phyloP scores from a whole-genome alignment of 2,113 vertebrate species.

The Pungitius pungitius region DNA sequence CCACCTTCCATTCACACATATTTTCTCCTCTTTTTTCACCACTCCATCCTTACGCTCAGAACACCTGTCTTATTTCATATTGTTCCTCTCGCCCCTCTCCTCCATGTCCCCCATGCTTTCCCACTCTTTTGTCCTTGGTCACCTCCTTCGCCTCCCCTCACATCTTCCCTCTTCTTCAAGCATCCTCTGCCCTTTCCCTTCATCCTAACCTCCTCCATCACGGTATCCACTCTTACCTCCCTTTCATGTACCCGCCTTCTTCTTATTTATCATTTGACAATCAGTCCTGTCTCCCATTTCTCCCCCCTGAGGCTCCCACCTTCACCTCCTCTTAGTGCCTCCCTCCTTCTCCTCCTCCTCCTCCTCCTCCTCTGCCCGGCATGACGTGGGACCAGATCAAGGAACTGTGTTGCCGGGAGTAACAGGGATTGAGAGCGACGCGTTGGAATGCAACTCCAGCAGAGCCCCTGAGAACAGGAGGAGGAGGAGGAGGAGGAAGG shows the following conservation, averaged over 20 bases:
- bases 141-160: slow-evolving; percentile 22
- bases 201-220: background rate
- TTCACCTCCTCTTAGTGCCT: slow-evolving; percentile 4
- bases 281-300: slow-evolving; percentile 18
- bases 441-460: slow-evolving; percentile 79
- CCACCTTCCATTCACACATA: background rate
- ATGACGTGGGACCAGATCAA: slow-evolving; percentile 77
- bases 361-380: slow-evolving; percentile 48
- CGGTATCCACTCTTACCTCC: background rate
- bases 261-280: slow-evolving; percentile 20
- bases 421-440: slow-evolving; percentile 74
- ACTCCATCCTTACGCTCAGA: background rate
- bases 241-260: background rate
- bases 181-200: background rate
- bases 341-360: slow-evolving; percentile 27
- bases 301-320: slow-evolving; percentile 36
- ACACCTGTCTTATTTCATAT: background rate
- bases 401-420: slow-evolving; percentile 77
- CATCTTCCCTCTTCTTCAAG: background rate
- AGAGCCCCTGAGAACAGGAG: slow-evolving; percentile 70
- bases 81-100: slow-evolving; percentile 1
- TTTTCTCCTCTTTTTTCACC: background rate
- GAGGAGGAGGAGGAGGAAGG: slow-evolving; percentile 55
- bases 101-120: background rate
- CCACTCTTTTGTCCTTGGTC: slow-evolving; percentile 19